Evolutionary conservation across 2,113 vertebrate species (phyloP).

Genomic region (Silurus meridionalis): DNA sequence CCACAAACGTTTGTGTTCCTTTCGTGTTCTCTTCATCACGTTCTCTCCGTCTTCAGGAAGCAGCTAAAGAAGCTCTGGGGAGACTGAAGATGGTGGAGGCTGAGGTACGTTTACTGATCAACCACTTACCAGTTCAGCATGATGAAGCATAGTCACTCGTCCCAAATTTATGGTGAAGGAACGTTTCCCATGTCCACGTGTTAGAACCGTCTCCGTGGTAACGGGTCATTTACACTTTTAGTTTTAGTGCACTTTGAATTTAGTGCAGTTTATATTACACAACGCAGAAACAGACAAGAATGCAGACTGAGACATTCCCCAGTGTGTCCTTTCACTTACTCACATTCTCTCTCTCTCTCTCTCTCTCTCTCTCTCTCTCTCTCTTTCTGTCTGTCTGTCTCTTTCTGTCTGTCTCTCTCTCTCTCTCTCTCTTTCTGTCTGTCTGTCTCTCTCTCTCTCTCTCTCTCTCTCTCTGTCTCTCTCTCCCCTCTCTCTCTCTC

Average conservation of each 20-base stretch:
- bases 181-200: too few species aligned
- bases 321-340: background rate
- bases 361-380: background rate
- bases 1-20: background rate
- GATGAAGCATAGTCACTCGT: background rate
- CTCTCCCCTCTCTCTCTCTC: background rate
- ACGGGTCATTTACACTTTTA: too few species aligned
- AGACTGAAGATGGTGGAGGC: conserved; percentile 81
- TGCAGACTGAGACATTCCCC: background rate
- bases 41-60: conserved; percentile 71
- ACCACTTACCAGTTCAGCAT: background rate
- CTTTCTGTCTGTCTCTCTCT: background rate
- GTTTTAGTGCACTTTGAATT: too few species aligned
- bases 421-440: conserved; percentile 29
- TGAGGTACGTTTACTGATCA: conserved; percentile 71
- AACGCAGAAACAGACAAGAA: background rate
- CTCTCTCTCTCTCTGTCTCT: conserved; percentile 27
- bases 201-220: background rate
- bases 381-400: background rate
- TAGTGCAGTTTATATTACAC: too few species aligned
- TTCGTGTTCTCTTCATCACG: background rate
- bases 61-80: conserved; percentile 84
- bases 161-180: background rate
- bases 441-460: background rate
- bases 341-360: background rate